Base-by-base conservation (phyloP, 2,797 vertebrate genomes). In the Myripristis jacobus region DNA sequence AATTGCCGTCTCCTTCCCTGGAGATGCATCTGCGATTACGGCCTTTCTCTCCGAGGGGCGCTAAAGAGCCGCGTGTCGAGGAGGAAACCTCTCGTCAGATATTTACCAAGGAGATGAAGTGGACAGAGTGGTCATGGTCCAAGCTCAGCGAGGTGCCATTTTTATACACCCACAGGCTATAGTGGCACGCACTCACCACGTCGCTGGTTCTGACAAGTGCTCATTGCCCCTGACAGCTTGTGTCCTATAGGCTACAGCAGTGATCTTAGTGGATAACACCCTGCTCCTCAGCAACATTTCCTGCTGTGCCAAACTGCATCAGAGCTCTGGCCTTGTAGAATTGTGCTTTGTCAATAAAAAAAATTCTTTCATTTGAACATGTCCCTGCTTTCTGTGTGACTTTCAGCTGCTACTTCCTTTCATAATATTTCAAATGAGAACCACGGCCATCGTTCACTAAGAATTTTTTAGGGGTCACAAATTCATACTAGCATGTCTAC, bases 11-110 rank as follows among this genome's bases (percentile, higher is more conserved):
- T 62, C 72, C 66, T 81, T 80, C 86, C 66, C 84, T 15, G 11
- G 89, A 92, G 90, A 92, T 79, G 18, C 66, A 19, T 86, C 81
- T 95, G 94, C 92, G 84, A 93, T 94, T 87, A 89, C 91, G 48
- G 78, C 16, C 80, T 86, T 91, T 88, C 93, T 95, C 96, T 95
- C 95, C 87, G 93, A 96, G 96, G 95, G 97, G 96, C 96, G 96
- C 96, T 95, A 95, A 94, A 94, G 96, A 96, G 96, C 96, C 84
- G 81, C 92, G 83, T 69, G 90, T 83, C 87, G 85, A 75, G 87
- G 87, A 75, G 75, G 62, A 81, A 80, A 84, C 84, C 81, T 89
- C 63, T 70, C 13, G 22, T 64, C 68, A 70, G 68, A 88, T 83
- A 86, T 88, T 84, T 69, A 73, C 65, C 74, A 70, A 44, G 71